A percentile compares a stretch with the other conserved stretches of the same genome.
phyloP scores from a whole-genome alignment of 2,888 invertebrate species.

The Troides oblongomaculatus region DNA sequence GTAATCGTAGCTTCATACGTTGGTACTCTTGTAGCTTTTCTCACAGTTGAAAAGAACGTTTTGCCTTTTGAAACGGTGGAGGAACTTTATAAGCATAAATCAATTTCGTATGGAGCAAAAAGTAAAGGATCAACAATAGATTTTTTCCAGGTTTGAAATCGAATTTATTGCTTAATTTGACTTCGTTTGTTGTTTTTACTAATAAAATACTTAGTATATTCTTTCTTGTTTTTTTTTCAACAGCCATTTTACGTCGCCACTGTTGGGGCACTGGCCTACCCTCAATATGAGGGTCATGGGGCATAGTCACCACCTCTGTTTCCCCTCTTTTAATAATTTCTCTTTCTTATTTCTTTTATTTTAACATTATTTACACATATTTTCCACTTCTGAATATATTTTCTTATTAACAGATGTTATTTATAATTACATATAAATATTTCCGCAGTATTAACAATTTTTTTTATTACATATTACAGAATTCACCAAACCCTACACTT shows the following conservation, averaged over 20 bases:
- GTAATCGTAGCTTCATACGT: constrained; percentile 93
- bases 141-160: constrained; percentile 88
- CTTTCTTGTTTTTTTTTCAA: too few relatives aligned
- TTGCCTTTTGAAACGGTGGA: constrained; percentile 88
- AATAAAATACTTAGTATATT: too few relatives aligned
- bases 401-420: too few relatives aligned
- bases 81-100: constrained; percentile 88
- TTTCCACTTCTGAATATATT: too few relatives aligned
- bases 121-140: constrained; percentile 88
- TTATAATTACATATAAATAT: not conserved
- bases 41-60: constrained; percentile 87
- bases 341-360: too few relatives aligned
- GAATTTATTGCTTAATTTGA: not conserved
- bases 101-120: constrained; percentile 92
- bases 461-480: constrained; percentile 69
- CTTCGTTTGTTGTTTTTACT: not conserved
- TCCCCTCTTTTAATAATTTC: too few relatives aligned
- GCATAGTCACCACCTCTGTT: too few relatives aligned
- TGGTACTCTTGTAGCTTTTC: constrained; percentile 93
- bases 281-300: too few relatives aligned
- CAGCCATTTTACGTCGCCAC: too few relatives aligned
- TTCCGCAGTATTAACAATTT: not conserved
- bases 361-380: too few relatives aligned
- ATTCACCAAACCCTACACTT: constrained; percentile 84
- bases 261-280: too few relatives aligned